Evolutionary conservation across 92 coral and sea anemone species (phyloP), one percentile per base, ranked within the genome.

Genomic region (Chrysogorgia sp.): DNA sequence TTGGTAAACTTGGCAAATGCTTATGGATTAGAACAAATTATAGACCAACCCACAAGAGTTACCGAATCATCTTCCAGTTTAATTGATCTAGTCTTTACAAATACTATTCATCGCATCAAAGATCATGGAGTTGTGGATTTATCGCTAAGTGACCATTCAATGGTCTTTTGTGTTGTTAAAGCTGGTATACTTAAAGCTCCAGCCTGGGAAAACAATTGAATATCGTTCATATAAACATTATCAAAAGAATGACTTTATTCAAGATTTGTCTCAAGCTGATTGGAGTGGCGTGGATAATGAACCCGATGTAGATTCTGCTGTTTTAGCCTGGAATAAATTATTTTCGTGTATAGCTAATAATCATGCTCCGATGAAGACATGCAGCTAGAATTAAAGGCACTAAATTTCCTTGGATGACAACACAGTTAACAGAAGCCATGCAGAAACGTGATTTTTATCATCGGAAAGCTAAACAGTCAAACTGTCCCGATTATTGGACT

Each of bases 161-260:
- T 84, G 72, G 57, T 84, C 48, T 83, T 40, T 57, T 86, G 85
- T 75, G 85, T 66, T 28, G 29, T 82, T 3, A 86, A 82, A 69
- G 82, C 75, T 1, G 80, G 79, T 67, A 28, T 65, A 34, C 13
- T 52, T 45, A 75, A 68, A 45, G 80, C 86, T 0, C 86, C 90
- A 1, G 79, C 86, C 90, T 7, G 79, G 84, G 20, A 86, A 67
- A 61, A 67, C 82, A 7, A 76, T 76, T 32, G 85, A 74, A 47
- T 74, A 61, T 74, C 81, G 85, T 49, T 85, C 81, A 22, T 79
- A 79, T 34, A 82, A 86, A 40, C 43, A 55, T 19, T 86, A 82
- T 63, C 45, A 69, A 45, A 77, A 82, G 80, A 31, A 59, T 24
- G 64, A 47, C 1, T 82, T 84, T 77, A 40, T 82, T 24, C 71